Percentiles rank a stretch among this genome's conserved stretches.
phyloP scores from a whole-genome alignment of 2,888 invertebrate species.

The Drosophila antonietae region DNA sequence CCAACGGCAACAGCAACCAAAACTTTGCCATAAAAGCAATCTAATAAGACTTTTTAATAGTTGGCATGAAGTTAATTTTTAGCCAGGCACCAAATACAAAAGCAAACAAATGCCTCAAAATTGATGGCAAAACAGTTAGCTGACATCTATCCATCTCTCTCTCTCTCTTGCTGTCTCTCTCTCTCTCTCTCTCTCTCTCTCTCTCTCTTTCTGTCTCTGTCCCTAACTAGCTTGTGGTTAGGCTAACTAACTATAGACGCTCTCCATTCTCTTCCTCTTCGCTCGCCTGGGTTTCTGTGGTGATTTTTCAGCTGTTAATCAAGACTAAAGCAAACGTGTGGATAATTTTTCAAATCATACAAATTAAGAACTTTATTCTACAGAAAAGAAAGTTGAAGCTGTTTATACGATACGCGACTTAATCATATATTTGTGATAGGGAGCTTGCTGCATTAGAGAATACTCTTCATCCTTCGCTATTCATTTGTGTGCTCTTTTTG shows the following conservation, averaged over 20 bases:
- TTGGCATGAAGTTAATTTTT: conserved; percentile 64
- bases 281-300: background rate
- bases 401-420: background rate
- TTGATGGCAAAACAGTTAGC: conserved; percentile 51
- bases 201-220: background rate
- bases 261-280: too few relatives aligned
- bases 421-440: too few relatives aligned
- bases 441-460: too few relatives aligned
- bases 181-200: background rate
- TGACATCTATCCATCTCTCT: background rate
- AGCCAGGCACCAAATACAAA: conserved; percentile 41
- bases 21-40: conserved; percentile 75
- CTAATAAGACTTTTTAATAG: conserved; percentile 80
- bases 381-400: background rate
- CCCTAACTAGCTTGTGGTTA: background rate
- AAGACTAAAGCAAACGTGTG: conserved; percentile 1
- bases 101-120: conserved; percentile 52
- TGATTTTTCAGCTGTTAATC: conserved; percentile 23
- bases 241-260: background rate
- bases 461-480: too few relatives aligned
- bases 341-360: background rate
- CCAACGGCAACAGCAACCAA: conserved; percentile 51
- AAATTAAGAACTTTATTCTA: background rate
- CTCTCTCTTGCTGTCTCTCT: background rate
- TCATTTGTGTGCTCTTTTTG: too few relatives aligned